Evolutionary conservation across 2,888 invertebrate species (phyloP).

Genomic region (Leptopilina syphax): DNA sequence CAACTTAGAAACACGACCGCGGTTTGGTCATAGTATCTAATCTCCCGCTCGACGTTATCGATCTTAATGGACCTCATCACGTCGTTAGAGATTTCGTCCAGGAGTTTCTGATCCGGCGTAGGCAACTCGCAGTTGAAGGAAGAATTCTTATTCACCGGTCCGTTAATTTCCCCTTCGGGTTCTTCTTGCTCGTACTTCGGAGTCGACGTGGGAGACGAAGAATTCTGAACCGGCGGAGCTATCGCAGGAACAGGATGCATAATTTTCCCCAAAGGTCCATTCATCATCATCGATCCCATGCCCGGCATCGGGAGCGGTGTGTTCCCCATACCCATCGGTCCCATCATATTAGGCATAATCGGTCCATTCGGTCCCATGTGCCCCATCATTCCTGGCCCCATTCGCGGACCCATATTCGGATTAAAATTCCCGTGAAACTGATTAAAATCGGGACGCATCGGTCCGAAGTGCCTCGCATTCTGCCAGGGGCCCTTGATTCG

Average conservation of each 20-base stretch:
- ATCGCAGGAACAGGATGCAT: constrained; percentile 43
- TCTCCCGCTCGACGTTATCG: constrained; percentile 88
- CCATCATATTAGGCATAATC: constrained; percentile 60
- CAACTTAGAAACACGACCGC: constrained; percentile 91
- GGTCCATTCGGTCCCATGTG: constrained; percentile 67
- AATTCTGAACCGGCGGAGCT: constrained; percentile 49
- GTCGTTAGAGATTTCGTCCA: constrained; percentile 82
- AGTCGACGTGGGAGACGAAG: constrained; percentile 44
- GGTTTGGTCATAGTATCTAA: constrained; percentile 90
- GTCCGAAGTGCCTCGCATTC: constrained; percentile 71
- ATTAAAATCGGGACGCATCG: constrained; percentile 74
- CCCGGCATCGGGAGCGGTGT: constrained; percentile 46
- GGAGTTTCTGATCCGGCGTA: constrained; percentile 74
- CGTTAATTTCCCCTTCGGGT: constrained; percentile 52
- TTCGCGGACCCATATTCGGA: constrained; percentile 64
- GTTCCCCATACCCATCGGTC: constrained; percentile 57
- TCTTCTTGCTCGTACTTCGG: constrained; percentile 63
- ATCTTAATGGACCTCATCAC: constrained; percentile 89
- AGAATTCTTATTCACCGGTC: constrained; percentile 48
- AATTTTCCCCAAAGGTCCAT: constrained; percentile 46
- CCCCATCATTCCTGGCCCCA: constrained; percentile 68
- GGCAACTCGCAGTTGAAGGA: constrained; percentile 73
- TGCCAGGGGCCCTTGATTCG: constrained; percentile 74
- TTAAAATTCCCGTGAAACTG: constrained; percentile 70
- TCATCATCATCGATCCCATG: constrained; percentile 50